Evolutionary conservation across 2,888 invertebrate genomes (phyloP), one percentile per base, ranked within the genome.

Genomic region (Diaphora mendica): DNA sequence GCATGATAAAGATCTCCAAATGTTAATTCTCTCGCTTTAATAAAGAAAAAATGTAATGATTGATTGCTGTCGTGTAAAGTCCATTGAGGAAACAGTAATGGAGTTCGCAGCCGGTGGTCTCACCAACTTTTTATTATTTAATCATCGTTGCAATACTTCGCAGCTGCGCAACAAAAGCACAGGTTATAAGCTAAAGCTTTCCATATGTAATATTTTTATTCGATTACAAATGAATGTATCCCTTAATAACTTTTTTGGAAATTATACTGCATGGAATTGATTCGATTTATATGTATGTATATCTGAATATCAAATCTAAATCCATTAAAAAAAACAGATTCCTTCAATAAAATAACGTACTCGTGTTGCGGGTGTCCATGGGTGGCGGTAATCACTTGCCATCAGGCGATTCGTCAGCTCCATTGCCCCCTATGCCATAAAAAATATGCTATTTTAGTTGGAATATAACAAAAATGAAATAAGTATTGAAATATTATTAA

Each of bases 1-100:
- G 74, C 72, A 79, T 78, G 72, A 64, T 75, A 68, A 55, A 74
- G 68, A 77, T 83, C 74, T 73, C 68, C 39, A 72, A 76, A 67
- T 48, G 64, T 44, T 65, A 42, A 65, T 69, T 64, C 42, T 59
- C 71, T 35, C 42, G 72, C 44, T 75, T 67, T 66, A 68, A 42
- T 71, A 55, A 68, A 64, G 39, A 69, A 71, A 69, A 74, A 75
- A 75, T 23, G 30, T 59, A 64, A 72, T 75, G 71, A 75, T 75
- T 69, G 75, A 69, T 72, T 69, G 51, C 33, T 35, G 30, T 70
- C 55, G 74, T 55, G 44, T 68, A 64, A 75, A 71, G 23, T 68
- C 59, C 71, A 48, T 72, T 48, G 68, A 65, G 42, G 55, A 68
- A 68, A 68, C 42, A 59, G 44, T 75, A 75, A 75, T 75, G 70